Percentiles rank a stretch among this genome's conserved stretches.
Conservation (phyloP, 2,113 vertebrate species). For the Amphilophus citrinellus region DNA sequence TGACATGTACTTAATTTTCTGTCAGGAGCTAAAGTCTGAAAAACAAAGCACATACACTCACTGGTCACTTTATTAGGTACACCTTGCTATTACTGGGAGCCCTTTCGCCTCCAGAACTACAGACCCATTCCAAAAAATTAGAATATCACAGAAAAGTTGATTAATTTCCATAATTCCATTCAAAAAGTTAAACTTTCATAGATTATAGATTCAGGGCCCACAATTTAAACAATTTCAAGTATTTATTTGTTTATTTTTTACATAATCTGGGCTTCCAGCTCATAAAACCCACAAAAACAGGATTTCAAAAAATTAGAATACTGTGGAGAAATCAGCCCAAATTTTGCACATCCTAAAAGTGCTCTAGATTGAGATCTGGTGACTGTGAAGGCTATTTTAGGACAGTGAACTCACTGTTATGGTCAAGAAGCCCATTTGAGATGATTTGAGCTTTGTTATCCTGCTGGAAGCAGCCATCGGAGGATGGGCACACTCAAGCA, state of each 20-base stretch:
- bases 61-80: neutral
- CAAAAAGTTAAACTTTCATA: no score
- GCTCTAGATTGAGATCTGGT: neutral
- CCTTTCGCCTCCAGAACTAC: neutral
- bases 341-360: neutral
- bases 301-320: no score
- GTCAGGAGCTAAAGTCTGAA: neutral
- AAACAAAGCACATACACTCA: neutral
- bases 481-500: neutral
- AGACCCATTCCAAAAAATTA: no score
- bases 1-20: neutral
- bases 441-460: neutral
- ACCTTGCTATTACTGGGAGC: neutral
- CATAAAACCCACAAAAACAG: no score
- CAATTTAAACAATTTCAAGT: no score
- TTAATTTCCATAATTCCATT: no score
- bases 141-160: no score
- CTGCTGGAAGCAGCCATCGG: neutral
- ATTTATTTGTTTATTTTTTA: no score
- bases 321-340: no score
- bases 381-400: fast-evolving
- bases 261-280: no score
- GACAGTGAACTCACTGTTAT: neutral
- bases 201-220: no score
- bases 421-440: neutral